Base-by-base conservation (phyloP, 2,113 vertebrate genomes). In the Alosa alosa region DNA sequence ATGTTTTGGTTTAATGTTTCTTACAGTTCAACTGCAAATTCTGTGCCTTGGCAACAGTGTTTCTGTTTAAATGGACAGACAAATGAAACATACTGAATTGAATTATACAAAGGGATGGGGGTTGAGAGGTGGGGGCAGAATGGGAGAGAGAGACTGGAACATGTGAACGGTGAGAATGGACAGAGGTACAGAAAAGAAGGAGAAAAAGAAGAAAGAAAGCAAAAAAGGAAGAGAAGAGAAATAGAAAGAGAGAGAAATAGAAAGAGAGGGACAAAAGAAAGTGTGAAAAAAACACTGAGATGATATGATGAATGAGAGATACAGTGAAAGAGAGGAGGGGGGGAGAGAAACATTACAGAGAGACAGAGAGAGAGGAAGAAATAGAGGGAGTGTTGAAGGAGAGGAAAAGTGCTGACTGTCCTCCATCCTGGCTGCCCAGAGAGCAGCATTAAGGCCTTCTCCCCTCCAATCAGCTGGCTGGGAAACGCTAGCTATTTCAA, bases 391-490 rank as follows among this genome's bases (percentile, higher is more conserved):
- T 25, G 60, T 5, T 7, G n/a, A 64, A 11, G 0, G 22, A 25
- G 7, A 25, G n/a, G 0, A 22, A 68, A 31, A 68, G 60, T 68
- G 60, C 60, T 68, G 60, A 68, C 22, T 68, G n/a, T 25, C 22
- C 60, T 68, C 25, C 55, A 60, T 11, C 60, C 60, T 25, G 25
- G 20, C 60, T 6, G 22, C 18, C 13, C 22, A 60, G 17, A 60
- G 55, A 60, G 60, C 60, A 9, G 60, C n/a, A 68, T 20, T 31
- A 85, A 3, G 82, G 44, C 81, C 52, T 47, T 46, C 64, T 86
- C 86, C 78, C 45, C 82, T 82, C 52, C 49, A 45, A 86, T 89
- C 89, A 91, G 86, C 89, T 89, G 85, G 86, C 75, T 85, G 84
- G 84, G 84, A 87, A 44, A 90, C 75, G 52, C 68, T 64, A 25